Conservation (phyloP, 2,113 vertebrate genomes). For the Conger conger region DNA sequence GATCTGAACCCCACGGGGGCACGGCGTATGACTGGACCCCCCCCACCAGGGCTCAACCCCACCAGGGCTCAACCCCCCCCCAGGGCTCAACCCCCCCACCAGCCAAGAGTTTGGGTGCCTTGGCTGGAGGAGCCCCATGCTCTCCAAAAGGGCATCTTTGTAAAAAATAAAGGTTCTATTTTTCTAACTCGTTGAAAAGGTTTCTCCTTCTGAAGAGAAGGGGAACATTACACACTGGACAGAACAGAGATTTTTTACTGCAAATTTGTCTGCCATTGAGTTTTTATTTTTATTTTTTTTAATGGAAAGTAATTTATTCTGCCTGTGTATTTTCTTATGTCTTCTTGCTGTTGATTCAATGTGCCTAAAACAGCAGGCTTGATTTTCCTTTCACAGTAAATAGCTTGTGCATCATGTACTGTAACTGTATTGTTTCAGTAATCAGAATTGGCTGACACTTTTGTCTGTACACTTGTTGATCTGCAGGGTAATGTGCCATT, state of each 20-base stretch:
- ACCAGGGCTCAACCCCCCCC: slow-evolving; percentile 36
- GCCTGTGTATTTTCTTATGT: no score
- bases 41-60: slow-evolving; percentile 35
- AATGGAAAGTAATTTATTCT: no score
- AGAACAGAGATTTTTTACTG: slow-evolving; percentile 15
- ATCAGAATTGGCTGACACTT: background rate
- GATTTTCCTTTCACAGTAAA: background rate
- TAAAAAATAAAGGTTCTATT: slow-evolving; percentile 25
- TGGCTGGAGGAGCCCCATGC: slow-evolving; percentile 22
- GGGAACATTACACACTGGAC: slow-evolving; percentile 24
- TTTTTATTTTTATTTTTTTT: no score
- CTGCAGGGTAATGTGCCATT: background rate
- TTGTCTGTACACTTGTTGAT: background rate
- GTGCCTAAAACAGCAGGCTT: background rate
- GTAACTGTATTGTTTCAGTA: background rate
- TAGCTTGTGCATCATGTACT: background rate
- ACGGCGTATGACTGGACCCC: slow-evolving; percentile 24
- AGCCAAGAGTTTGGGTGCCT: slow-evolving; percentile 43
- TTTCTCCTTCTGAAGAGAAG: slow-evolving; percentile 23
- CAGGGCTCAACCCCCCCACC: background rate
- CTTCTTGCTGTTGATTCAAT: no score
- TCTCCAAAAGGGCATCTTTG: slow-evolving; percentile 14
- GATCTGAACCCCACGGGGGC: slow-evolving; percentile 22
- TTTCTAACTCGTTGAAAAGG: slow-evolving; percentile 28
- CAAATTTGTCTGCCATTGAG: slow-evolving; percentile 1